These are phyloP conservation scores for Linurgus olivaceus DNA, from an alignment of 2,797 vertebrate genomes.

Conservation along the genomic window DNA sequence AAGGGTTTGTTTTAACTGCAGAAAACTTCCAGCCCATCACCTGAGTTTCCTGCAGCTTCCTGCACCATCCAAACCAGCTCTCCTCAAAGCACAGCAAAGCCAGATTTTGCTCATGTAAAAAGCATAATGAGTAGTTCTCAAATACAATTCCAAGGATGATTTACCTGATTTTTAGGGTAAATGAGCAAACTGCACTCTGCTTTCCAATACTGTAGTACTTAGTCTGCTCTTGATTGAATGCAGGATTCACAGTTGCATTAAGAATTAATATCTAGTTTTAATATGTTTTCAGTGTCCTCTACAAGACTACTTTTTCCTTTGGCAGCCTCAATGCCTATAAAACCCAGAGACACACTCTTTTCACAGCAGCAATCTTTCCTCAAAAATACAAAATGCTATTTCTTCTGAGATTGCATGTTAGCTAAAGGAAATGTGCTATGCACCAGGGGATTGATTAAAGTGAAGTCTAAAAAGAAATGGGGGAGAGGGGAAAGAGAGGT, in stretches of 20 bases:
- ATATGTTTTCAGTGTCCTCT: neutral
- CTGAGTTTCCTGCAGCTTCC: neutral
- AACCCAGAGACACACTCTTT: neutral
- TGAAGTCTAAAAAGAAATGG: neutral
- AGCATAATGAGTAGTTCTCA: neutral
- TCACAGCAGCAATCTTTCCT: neutral
- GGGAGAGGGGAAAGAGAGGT: neutral
- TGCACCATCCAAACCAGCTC: neutral
- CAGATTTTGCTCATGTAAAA: neutral
- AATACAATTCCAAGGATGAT: neutral
- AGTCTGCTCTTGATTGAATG: neutral
- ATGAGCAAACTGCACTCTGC: neutral
- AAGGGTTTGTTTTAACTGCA: neutral
- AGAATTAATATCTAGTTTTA: constrained; percentile 40
- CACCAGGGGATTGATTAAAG: constrained; percentile 21
- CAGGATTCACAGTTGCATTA: neutral
- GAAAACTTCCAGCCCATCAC: neutral
- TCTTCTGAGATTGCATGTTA: neutral
- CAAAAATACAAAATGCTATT: neutral
- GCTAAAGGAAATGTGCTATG: neutral
- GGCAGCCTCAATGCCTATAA: neutral
- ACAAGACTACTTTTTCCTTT: neutral
- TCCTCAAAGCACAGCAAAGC: neutral
- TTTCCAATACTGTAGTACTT: neutral
- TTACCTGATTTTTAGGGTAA: constrained; percentile 12